These are phyloP conservation scores for Sitodiplosis mosellana DNA, from an alignment of 1,140 invertebrate species.

Conservation along the genomic window DNA sequence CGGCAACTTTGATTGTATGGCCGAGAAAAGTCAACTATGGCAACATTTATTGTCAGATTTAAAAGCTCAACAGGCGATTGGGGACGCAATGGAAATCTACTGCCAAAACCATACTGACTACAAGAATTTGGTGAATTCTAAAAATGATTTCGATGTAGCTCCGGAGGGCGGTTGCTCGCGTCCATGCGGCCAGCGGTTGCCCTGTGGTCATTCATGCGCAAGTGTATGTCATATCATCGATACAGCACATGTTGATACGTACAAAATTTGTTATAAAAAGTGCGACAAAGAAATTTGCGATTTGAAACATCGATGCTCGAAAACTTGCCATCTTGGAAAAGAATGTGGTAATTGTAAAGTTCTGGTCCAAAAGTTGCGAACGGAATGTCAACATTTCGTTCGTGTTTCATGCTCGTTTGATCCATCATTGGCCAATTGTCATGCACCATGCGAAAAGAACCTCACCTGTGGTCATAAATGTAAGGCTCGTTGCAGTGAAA, in stretches of 20 bases:
- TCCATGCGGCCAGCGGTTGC: conserved; percentile 22
- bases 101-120: neutral
- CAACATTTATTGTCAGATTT: conserved; percentile 18
- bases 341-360: neutral
- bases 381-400: neutral
- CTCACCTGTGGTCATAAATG: neutral
- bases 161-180: conserved; percentile 31
- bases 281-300: neutral
- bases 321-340: neutral
- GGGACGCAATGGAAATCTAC: neutral
- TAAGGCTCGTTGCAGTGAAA: neutral
- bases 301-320: neutral
- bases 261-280: neutral
- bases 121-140: conserved; percentile 10
- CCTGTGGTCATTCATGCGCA: conserved; percentile 34
- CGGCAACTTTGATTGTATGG: conserved; percentile 42
- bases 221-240: conserved; percentile 31
- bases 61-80: neutral
- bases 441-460: neutral
- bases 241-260: conserved; percentile 21
- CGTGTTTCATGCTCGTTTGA: neutral
- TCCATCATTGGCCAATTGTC: neutral
- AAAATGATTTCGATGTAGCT: conserved; percentile 26
- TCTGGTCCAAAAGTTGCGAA: neutral
- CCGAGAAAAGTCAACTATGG: conserved; percentile 28